Evolutionary conservation across 1,140 invertebrate species (phyloP).

Genomic region (Pararge aegeria): DNA sequence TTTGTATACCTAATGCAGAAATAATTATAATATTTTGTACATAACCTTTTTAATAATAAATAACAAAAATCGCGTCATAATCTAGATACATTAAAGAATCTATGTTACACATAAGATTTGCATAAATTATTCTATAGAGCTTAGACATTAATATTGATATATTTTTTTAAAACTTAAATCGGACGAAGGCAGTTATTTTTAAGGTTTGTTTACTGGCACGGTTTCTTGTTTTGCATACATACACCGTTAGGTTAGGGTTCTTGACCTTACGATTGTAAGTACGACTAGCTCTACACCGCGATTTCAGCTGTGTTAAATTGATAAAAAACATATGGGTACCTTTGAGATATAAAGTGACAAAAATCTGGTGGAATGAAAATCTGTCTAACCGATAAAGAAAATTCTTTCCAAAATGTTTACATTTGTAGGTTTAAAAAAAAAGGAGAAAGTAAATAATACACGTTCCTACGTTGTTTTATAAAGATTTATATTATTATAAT

Average conservation of each 20-base stretch:
- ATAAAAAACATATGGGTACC: no score
- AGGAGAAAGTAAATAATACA: no score
- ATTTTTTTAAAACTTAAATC: background rate
- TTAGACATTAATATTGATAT: background rate
- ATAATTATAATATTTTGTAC: background rate
- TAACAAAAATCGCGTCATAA: background rate
- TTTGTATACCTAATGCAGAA: background rate
- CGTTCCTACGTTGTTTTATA: no score
- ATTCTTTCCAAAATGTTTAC: no score
- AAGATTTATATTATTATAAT: no score
- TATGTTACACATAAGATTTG: background rate
- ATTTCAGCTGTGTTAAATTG: no score
- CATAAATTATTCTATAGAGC: background rate
- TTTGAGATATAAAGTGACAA: no score
- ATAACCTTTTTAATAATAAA: background rate
- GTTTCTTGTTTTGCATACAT: background rate
- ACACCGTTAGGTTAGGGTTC: constrained; percentile 20
- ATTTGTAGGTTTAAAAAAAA: no score
- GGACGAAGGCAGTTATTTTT: background rate
- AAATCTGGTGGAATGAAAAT: no score
- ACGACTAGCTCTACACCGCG: background rate
- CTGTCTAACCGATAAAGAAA: no score
- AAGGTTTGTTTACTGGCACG: constrained; percentile 21
- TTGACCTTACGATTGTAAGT: constrained; percentile 16
- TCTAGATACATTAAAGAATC: background rate